These are phyloP conservation scores for Parochlus steinenii DNA, from an alignment of 2,888 invertebrate species.

Conservation along the genomic window DNA sequence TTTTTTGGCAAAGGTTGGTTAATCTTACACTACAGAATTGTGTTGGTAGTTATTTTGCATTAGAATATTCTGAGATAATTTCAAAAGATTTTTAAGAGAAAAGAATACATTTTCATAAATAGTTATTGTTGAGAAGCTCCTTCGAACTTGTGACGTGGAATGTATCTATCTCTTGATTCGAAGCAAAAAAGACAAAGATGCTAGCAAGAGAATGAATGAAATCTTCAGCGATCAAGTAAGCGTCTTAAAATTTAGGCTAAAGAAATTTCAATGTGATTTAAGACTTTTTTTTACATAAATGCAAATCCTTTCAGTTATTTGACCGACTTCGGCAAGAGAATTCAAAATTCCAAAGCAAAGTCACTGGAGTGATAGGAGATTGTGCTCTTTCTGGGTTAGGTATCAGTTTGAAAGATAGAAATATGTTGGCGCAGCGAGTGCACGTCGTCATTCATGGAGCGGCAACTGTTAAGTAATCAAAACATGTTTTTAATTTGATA, in stretches of 20 bases:
- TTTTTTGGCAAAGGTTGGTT: constrained; percentile 27
- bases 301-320: constrained; percentile 18
- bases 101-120: constrained; percentile 13
- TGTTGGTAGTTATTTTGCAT: constrained; percentile 14
- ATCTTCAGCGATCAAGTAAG: constrained; percentile 49
- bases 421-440: constrained; percentile 21
- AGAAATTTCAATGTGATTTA: too few relatives aligned
- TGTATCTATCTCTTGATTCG: constrained; percentile 38
- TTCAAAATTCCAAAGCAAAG: constrained; percentile 25
- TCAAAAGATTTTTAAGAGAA: not conserved
- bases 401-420: constrained; percentile 24
- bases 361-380: constrained; percentile 28
- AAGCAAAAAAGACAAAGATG: constrained; percentile 42
- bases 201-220: constrained; percentile 44
- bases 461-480: too few relatives aligned
- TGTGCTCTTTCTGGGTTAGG: constrained; percentile 25
- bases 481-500: too few relatives aligned
- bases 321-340: constrained; percentile 16
- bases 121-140: constrained; percentile 41
- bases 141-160: constrained; percentile 37
- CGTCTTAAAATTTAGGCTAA: too few relatives aligned
- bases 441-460: constrained; percentile 70
- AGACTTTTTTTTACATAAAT: too few relatives aligned
- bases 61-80: constrained; percentile 1
- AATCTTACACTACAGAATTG: too few relatives aligned